A percentile compares a stretch with the other conserved stretches of the same genome.
phyloP scores from a whole-genome alignment of 2,113 vertebrate species.

The Nettapus auritus region DNA sequence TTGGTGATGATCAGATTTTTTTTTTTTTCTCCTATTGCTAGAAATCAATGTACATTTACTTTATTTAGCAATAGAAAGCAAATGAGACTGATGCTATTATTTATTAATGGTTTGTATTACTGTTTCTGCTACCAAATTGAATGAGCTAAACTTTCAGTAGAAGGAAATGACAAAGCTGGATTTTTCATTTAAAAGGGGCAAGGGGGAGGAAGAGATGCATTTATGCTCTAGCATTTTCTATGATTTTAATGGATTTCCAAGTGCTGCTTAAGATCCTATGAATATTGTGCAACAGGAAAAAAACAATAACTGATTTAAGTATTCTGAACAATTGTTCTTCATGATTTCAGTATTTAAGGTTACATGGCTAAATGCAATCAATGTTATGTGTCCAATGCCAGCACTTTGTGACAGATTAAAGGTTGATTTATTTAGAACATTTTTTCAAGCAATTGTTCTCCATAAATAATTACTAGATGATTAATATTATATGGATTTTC shows the following conservation, averaged over 20 bases:
- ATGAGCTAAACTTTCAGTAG: background rate
- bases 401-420: background rate
- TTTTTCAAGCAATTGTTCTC: background rate
- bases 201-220: background rate
- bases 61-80: background rate
- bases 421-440: background rate
- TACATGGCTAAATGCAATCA: background rate
- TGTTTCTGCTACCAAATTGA: background rate
- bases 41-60: background rate
- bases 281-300: background rate
- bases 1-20: background rate
- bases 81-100: background rate
- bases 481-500: background rate
- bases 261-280: fast-evolving
- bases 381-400: background rate
- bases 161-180: background rate
- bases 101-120: background rate
- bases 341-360: background rate
- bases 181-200: background rate
- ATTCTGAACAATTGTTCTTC: background rate
- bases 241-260: background rate
- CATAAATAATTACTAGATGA: background rate
- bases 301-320: background rate
- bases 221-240: too few species aligned
- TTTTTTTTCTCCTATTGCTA: background rate